phyloP scores from a whole-genome alignment of 2,888 invertebrate genomes.

The Aromia moschata region DNA sequence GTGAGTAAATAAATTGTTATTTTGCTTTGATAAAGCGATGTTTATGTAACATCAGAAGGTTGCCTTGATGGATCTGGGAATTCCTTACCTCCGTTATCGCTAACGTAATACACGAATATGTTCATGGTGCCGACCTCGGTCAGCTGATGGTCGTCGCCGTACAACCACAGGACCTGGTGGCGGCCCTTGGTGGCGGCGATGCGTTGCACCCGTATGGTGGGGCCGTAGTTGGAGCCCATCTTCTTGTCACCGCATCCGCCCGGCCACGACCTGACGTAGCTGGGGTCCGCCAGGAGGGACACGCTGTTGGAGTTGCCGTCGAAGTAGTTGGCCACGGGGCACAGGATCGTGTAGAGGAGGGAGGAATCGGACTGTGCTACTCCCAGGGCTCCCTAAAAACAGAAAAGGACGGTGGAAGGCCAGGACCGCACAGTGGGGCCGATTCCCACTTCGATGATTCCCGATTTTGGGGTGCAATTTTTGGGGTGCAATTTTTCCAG shows the following conservation, averaged over 20 bases:
- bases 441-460: too few relatives aligned
- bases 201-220: constrained; percentile 85
- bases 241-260: constrained; percentile 94
- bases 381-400: constrained; percentile 86
- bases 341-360: constrained; percentile 87
- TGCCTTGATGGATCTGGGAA: too few relatives aligned
- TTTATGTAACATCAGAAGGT: too few relatives aligned
- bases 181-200: constrained; percentile 79
- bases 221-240: constrained; percentile 94
- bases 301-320: constrained; percentile 72
- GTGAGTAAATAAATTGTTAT: too few relatives aligned
- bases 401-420: too few relatives aligned
- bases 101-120: constrained; percentile 87
- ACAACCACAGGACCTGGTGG: constrained; percentile 97
- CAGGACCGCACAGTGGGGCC: too few relatives aligned
- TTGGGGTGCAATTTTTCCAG: too few relatives aligned
- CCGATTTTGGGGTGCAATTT: too few relatives aligned
- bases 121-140: constrained; percentile 99
- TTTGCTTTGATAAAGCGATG: too few relatives aligned
- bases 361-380: constrained; percentile 89
- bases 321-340: constrained; percentile 95
- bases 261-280: constrained; percentile 87
- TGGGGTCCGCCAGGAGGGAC: constrained; percentile 91
- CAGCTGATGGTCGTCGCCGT: constrained; percentile 89
- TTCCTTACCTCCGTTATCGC: constrained; percentile 89